Evolutionary conservation across 35 echinoderm and acorn worm genomes (phyloP).

Genomic region (Strongylocentrotus purpuratus): DNA sequence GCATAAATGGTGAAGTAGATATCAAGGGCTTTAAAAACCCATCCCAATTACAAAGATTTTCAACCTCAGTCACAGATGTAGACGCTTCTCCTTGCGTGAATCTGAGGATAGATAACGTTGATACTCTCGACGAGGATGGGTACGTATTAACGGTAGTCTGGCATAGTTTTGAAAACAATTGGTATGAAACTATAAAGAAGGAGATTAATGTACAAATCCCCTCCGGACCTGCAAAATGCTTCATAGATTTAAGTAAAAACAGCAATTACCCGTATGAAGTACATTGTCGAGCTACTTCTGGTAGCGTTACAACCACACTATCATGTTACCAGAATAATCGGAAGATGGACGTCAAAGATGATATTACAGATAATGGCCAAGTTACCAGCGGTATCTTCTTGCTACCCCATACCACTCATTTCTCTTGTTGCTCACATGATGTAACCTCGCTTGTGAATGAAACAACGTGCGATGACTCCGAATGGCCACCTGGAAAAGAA

Average conservation of each 20-base stretch:
- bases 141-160: neutral
- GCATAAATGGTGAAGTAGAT: neutral
- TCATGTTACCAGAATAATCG: neutral
- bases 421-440: neutral
- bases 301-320: neutral
- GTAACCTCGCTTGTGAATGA: neutral
- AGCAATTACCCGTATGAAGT: neutral
- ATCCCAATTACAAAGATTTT: too few relatives aligned
- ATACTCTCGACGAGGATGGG: neutral
- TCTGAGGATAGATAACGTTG: too few relatives aligned
- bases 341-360: neutral
- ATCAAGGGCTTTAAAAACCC: neutral
- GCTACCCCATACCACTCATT: neutral
- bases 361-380: neutral
- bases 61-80: too few relatives aligned
- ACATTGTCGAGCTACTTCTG: neutral
- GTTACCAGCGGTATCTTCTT: neutral
- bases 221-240: neutral
- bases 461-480: neutral
- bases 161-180: neutral
- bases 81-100: too few relatives aligned
- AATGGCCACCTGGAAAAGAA: neutral
- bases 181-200: neutral
- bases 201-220: neutral
- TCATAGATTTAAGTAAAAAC: neutral